phyloP scores from a whole-genome alignment of 2,113 vertebrate genomes.

The Sturnus vulgaris region DNA sequence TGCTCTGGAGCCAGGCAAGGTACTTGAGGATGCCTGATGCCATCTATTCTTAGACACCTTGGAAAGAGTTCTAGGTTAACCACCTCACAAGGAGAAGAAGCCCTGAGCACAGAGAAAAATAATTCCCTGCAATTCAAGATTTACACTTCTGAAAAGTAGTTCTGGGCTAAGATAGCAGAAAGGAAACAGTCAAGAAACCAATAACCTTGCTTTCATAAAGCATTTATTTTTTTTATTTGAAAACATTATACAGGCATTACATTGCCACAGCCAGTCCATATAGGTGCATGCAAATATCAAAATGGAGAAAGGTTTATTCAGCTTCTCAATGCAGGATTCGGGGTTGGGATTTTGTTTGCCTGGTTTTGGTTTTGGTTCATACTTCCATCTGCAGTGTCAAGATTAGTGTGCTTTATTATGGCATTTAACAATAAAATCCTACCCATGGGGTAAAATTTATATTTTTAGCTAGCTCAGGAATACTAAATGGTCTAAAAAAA shows the following conservation, averaged over 20 bases:
- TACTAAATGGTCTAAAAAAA: conserved; percentile 61
- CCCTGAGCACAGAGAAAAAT: neutral
- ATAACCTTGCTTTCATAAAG: conserved; percentile 74
- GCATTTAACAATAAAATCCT: conserved; percentile 79
- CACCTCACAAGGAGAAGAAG: neutral
- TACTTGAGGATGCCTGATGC: neutral
- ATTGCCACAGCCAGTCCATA: conserved; percentile 85
- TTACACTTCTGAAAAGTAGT: neutral
- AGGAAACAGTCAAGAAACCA: conserved; percentile 51
- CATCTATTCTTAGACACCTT: neutral
- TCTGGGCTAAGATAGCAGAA: conserved; percentile 10
- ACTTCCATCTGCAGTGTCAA: conserved; percentile 68
- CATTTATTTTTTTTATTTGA: conserved; percentile 83
- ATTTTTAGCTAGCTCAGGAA: conserved; percentile 74
- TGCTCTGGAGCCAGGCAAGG: neutral
- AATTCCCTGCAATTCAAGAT: neutral
- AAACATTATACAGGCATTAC: conserved; percentile 88
- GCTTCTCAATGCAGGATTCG: conserved; percentile 59
- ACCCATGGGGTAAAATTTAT: conserved; percentile 85
- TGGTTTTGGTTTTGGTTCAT: conserved; percentile 69
- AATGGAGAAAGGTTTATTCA: conserved; percentile 71
- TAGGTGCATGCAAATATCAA: conserved; percentile 87
- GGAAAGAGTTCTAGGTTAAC: neutral
- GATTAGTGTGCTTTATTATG: conserved; percentile 79
- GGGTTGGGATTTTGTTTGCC: conserved; percentile 57